Percentiles rank a stretch among this genome's conserved stretches.
phyloP scores from a whole-genome alignment of 92 coral and sea anemone species.

The Palythoa grandis region DNA sequence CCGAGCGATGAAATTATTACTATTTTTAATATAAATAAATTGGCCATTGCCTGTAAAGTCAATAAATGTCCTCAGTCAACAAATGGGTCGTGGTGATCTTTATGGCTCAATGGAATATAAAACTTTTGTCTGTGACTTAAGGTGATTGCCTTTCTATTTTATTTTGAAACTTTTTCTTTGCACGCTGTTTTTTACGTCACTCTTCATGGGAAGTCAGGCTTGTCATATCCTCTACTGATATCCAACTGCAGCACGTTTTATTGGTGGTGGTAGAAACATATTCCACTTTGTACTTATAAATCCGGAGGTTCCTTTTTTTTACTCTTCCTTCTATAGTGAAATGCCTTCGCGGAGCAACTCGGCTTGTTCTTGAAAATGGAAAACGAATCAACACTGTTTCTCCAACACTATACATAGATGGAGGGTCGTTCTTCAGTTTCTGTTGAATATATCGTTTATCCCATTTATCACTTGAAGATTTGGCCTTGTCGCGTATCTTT shows the following conservation, averaged over 20 bases:
- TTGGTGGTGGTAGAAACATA: constrained; percentile 36
- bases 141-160: constrained; percentile 13
- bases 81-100: constrained; percentile 25
- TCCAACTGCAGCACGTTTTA: neutral
- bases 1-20: neutral
- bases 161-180: neutral
- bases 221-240: constrained; percentile 6
- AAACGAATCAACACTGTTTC: constrained; percentile 45
- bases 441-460: constrained; percentile 32
- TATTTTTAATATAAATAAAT: neutral
- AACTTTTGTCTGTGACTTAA: constrained; percentile 2
- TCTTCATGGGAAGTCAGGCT: neutral
- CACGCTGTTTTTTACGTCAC: neutral
- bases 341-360: constrained; percentile 16
- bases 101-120: neutral
- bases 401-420: constrained; percentile 47
- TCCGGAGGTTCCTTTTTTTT: constrained; percentile 28
- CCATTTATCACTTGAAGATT: constrained; percentile 31
- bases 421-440: constrained; percentile 39
- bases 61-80: constrained; percentile 12
- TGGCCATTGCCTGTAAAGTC: constrained; percentile 3
- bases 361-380: constrained; percentile 22
- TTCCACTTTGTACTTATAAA: constrained; percentile 33
- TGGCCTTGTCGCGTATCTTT: neutral
- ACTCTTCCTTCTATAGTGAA: constrained; percentile 28